Conservation (phyloP, 1,140 invertebrate species). For the Leptopilina clavipes region DNA sequence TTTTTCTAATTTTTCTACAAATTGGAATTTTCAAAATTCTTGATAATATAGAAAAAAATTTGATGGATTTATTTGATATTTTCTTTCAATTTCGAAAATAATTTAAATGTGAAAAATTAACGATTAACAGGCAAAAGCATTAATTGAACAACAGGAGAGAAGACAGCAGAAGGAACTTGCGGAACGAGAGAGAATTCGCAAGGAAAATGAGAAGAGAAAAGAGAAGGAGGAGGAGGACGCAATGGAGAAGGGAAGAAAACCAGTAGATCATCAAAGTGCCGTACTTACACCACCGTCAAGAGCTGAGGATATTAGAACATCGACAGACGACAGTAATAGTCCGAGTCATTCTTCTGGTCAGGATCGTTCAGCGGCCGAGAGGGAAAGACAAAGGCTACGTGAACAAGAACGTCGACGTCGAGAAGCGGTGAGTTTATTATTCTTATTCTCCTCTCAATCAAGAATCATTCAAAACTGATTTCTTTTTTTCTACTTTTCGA, state of each 20-base stretch:
- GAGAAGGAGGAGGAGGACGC: slow-evolving; percentile 88
- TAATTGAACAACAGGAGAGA: slow-evolving; percentile 88
- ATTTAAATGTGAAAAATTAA: not conserved
- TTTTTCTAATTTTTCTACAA: too few relatives aligned
- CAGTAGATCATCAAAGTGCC: slow-evolving; percentile 69
- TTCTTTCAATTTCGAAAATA: too few relatives aligned
- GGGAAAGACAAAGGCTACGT: slow-evolving; percentile 85
- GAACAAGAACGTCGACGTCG: slow-evolving; percentile 92
- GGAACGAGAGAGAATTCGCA: slow-evolving; percentile 85
- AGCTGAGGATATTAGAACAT: slow-evolving; percentile 76
- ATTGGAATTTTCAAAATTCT: too few relatives aligned
- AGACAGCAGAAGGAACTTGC: slow-evolving; percentile 87
- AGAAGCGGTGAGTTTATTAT: slow-evolving; percentile 88
- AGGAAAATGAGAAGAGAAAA: slow-evolving; percentile 86
- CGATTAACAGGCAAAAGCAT: slow-evolving; percentile 80
- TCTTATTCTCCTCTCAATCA: slow-evolving; percentile 6
- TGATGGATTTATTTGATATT: not conserved
- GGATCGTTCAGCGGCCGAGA: slow-evolving; percentile 82
- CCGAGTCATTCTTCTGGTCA: slow-evolving; percentile 77
- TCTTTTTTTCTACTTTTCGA: too few relatives aligned
- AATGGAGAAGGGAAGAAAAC: slow-evolving; percentile 81
- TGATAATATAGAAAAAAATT: not conserved
- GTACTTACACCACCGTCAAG: slow-evolving; percentile 65
- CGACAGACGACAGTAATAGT: slow-evolving; percentile 75
- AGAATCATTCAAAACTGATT: too few relatives aligned